Evolutionary conservation across 35 echinoderm and acorn worm genomes (phyloP), one percentile per base, ranked within the genome.

Genomic region (Nesometra sesokonis): DNA sequence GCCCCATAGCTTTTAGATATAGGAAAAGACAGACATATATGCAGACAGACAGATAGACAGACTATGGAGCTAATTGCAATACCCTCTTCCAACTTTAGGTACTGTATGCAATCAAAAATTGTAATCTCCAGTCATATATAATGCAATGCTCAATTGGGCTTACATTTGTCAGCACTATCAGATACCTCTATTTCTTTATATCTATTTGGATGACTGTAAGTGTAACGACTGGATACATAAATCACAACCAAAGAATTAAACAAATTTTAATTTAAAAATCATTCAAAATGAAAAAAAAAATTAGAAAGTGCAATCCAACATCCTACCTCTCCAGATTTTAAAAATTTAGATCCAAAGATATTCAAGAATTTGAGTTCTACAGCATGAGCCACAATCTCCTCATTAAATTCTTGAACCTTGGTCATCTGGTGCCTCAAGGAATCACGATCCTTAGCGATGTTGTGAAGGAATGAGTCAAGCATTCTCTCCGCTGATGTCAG

Each of bases 301-400:
- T 11, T 32, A 11, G 11, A 11, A 80, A 13, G 32, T 80, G 13
- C 13, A 17, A 80, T 23, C 32, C 17, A 46, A 11, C 17, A 40
- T 46, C 33, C 21, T 84, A 99, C 96, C 96, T 99, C 87, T 40
- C 84, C 89, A 76, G 91, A 90, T 27, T 93, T 93, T 77, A 99
- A 30, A 46, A 99, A 99, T 40, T 94, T 93, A 84, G 94, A 85
- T 79, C 92, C 96, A 84, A 93, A 99, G 57, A 99, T 99, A 85
- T 99, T 99, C 84, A 94, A 92, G 86, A 99, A 99, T 82, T 93
- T 88, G 31, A 99, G 90, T 84, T 99, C 96, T 3, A 93, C 96
- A 29, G 92, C 92, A 79, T 99, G 96, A 13, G 92, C 86, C 30
- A 99, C 93, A 0, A 99, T 93, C 79, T 99, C 96, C 40, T 99